Percentiles rank a stretch among this genome's conserved stretches.
These are phyloP conservation scores for Planococcus citri DNA, from an alignment of 1,140 invertebrate genomes.

Conservation along the genomic window DNA sequence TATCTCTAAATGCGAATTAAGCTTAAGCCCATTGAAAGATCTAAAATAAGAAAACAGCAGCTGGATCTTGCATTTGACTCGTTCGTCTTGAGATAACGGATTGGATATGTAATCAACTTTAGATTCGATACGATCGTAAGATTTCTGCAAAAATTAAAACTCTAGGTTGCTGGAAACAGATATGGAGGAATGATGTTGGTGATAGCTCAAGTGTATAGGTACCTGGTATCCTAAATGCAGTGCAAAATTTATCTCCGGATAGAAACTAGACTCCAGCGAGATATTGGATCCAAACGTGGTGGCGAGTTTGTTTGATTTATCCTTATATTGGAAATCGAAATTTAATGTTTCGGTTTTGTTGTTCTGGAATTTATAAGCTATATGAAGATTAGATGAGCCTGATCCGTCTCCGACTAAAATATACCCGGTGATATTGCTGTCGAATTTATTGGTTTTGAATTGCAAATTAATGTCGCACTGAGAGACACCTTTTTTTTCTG, in stretches of 20 bases:
- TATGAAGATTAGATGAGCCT: conserved; percentile 42
- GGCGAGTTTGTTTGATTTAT: conserved; percentile 47
- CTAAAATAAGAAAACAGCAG: conserved; percentile 41
- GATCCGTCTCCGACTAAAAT: conserved; percentile 43
- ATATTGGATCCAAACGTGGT: conserved; percentile 44
- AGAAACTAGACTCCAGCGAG: conserved; percentile 54
- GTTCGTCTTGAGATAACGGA: conserved; percentile 34
- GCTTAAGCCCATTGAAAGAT: conserved; percentile 36
- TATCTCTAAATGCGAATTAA: conserved; percentile 35
- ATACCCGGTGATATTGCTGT: conserved; percentile 52
- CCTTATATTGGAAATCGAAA: conserved; percentile 47
- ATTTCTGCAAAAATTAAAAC: background rate
- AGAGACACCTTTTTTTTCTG: conserved; percentile 50
- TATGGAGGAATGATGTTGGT: background rate
- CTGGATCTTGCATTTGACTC: conserved; percentile 41
- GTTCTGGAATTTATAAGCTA: conserved; percentile 53
- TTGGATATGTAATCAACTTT: background rate
- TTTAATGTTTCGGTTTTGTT: conserved; percentile 49
- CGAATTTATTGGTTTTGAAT: conserved; percentile 53
- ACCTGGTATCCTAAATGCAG: conserved; percentile 49
- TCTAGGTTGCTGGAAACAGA: background rate
- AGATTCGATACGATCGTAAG: background rate
- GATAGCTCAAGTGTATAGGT: conserved; percentile 24
- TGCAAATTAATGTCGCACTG: conserved; percentile 53
- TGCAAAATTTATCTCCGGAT: conserved; percentile 59